A percentile compares a stretch with the other conserved stretches of the same genome.
Evolutionary conservation across 2,113 vertebrate species (phyloP).

Genomic region (Chinchilla lanigera): DNA sequence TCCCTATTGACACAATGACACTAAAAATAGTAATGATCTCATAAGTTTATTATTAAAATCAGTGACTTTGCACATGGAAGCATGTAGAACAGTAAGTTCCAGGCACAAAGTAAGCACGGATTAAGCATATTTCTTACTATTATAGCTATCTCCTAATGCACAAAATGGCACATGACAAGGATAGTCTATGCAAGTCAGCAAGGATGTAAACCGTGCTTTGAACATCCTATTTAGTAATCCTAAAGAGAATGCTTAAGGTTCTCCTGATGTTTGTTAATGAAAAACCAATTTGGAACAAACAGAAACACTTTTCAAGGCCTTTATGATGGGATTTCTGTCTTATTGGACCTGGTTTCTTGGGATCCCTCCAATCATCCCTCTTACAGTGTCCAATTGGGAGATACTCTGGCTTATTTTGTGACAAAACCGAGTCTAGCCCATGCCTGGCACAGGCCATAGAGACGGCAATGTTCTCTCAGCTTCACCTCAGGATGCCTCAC

Average conservation of each 20-base stretch:
- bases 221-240: neutral
- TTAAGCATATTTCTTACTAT: neutral
- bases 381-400: neutral
- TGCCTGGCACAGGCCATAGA: neutral
- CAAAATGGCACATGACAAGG: neutral
- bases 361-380: neutral
- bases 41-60: neutral
- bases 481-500: neutral
- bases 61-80: neutral
- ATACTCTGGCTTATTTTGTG: neutral
- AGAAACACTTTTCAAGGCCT: neutral
- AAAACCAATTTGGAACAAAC: neutral
- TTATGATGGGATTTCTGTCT: neutral
- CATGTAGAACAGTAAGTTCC: neutral
- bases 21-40: neutral
- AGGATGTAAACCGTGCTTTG: neutral
- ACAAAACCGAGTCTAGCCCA: rapidly evolving
- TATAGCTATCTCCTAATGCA: neutral
- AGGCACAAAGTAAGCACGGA: neutral
- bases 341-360: neutral
- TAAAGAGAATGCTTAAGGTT: neutral
- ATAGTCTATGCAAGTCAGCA: neutral
- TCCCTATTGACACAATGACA: neutral
- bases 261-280: neutral
- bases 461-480: neutral